Evolutionary conservation across 1,140 invertebrate genomes (phyloP).

Genomic region (Eupristina koningsbergeri): DNA sequence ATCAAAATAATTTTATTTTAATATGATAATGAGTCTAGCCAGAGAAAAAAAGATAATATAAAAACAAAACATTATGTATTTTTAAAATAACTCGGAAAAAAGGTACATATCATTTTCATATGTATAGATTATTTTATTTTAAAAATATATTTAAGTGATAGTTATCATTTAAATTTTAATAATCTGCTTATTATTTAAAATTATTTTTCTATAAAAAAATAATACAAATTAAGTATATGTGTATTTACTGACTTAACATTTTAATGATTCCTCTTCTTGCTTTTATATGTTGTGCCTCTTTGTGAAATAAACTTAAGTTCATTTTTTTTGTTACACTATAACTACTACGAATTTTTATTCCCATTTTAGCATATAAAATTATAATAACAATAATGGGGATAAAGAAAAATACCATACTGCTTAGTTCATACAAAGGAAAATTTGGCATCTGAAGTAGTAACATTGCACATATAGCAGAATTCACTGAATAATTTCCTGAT

Average conservation of each 20-base stretch:
- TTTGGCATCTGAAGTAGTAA: slow-evolving; percentile 68
- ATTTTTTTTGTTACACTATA: slow-evolving; percentile 30
- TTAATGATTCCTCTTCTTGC: slow-evolving; percentile 83
- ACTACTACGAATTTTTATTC: slow-evolving; percentile 78
- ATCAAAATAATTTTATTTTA: no score
- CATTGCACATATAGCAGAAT: slow-evolving; percentile 87
- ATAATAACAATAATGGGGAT: slow-evolving; percentile 86
- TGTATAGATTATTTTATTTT: no score
- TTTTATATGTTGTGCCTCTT: slow-evolving; percentile 78
- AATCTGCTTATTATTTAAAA: no score
- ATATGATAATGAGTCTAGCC: no score
- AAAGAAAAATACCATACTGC: slow-evolving; percentile 87
- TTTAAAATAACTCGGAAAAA: no score
- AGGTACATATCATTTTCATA: no score
- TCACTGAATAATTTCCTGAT: slow-evolving; percentile 70
- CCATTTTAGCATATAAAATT: slow-evolving; percentile 85
- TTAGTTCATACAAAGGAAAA: slow-evolving; percentile 84
- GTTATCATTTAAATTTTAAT: no score
- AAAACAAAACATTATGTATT: no score
- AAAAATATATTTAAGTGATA: no score
- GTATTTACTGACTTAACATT: slow-evolving; percentile 82
- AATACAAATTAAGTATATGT: neutral
- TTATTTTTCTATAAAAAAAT: no score
- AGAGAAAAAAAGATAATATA: no score
- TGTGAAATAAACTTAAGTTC: slow-evolving; percentile 78